Evolutionary conservation across 1,140 invertebrate species (phyloP).

Genomic region (Diprion similis): DNA sequence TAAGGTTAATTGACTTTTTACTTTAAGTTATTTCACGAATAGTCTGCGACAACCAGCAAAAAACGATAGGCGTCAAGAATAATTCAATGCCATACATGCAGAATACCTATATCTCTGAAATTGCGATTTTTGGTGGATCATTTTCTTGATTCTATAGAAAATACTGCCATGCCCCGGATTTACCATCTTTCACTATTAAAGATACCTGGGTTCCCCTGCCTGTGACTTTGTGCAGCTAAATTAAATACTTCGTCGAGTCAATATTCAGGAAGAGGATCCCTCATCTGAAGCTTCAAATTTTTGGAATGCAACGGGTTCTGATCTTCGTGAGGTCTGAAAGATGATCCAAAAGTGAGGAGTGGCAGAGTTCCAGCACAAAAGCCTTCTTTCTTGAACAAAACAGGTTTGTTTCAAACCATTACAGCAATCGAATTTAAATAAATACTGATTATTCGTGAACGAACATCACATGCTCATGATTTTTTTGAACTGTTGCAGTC

Average conservation of each 20-base stretch:
- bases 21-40: neutral
- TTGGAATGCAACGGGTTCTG: neutral
- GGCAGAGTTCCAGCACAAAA: neutral
- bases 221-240: no score
- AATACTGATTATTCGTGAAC: no score
- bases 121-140: neutral
- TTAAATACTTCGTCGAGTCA: no score
- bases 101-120: no score
- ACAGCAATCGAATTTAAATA: no score
- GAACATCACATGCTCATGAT: no score
- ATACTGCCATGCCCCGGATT: neutral
- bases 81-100: no score
- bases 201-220: neutral
- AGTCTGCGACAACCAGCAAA: no score
- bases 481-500: no score
- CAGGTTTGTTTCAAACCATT: neutral
- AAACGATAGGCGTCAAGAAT: no score
- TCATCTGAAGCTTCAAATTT: neutral
- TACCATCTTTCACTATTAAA: neutral
- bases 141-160: neutral
- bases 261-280: neutral
- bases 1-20: neutral
- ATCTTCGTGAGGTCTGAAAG: neutral
- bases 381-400: neutral
- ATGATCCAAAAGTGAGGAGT: neutral